Evolutionary conservation across 2,797 vertebrate genomes (phyloP), one percentile per base, ranked within the genome.

Genomic region (Microtus obscurus): DNA sequence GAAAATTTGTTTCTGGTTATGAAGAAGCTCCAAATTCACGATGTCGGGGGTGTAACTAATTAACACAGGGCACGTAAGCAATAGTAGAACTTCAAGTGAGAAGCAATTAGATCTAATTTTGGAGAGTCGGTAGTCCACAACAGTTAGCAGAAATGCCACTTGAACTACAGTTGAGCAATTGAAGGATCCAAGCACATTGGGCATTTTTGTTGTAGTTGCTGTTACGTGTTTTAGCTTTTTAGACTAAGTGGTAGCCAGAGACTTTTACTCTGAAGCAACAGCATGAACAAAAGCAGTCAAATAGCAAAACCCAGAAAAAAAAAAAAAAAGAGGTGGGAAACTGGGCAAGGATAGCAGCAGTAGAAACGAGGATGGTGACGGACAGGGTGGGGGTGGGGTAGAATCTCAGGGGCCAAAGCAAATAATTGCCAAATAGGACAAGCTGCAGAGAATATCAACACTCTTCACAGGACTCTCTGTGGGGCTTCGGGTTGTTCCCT

Each of bases 1-100:
- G 56, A 80, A 91, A 81, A 63, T 77, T 65, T 69, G 4, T 48
- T 92, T 89, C 61, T 59, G 53, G 2, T 34, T 78, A 59, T 78
- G 21, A 93, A 96, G 40, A 94, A 82, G 2, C 8, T 80, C 85
- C 65, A 85, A 37, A 89, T 91, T 77, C 89, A 94, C 83, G 25
- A 31, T 2, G 5, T 69, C 8, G 29, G 34, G 21, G 10, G 51
- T 77, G 5, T 43, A 86, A 95, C 29, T 87, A 61, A 91, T 92
- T 69, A 93, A 80, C 25, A 85, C 7, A 89, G 53, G 45, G 61
- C 79, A 65, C 71, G 61, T 51, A 65, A 56, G 40, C n/a, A 83
- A 6, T 25, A 81, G 2, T 14, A 59, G 6, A 80, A 16, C 12
- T 89, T 61, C 51, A 92, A 86, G 45, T 16, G 27, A 90, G 31